Base-by-base conservation (phyloP, 2,113 vertebrate genomes). In the Sebastes fasciatus region DNA sequence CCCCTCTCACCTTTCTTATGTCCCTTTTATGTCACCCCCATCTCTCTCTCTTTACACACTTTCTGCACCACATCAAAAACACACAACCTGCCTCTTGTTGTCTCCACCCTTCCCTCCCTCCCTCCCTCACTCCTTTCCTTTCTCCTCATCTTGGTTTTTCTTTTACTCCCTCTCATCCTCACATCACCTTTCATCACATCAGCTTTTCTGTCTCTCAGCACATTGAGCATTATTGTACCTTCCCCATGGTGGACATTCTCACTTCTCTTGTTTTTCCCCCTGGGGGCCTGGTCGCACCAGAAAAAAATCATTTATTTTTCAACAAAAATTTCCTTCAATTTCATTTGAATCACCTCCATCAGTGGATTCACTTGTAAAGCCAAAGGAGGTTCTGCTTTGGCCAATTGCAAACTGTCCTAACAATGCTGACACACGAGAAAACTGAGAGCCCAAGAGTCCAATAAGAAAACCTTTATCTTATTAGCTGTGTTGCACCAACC, bases 181-280 rank as follows among this genome's bases (percentile, higher is more conserved):
- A 73, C 40, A 54, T 71, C 62, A 58, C 62, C 52, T 82, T 77
- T 83, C 57, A 83, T 76, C 70, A 66, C 74, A 77, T 80, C 80
- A 65, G 54, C n/a, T 66, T 76, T 63, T 80, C 42, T 43, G 54
- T 79, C 65, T 79, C 52, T 86, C 65, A 69, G 61, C 57, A 80
- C 79, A 80, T 54, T 68, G 46, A 58, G 70, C 69, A 73, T 75
- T 71, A 74, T 68, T 68, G 54, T 77, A 55, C 19, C 55, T 43
- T 46, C 14, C 62, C 73, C 69, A 58, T 64, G 14, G 66, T 74
- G 77, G 87, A 68, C 68, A 73, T 60, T 83, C 58, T 79, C 71
- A 58, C 6, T 82, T 58, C 19, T 70, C 48, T 77, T 67, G 57
- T 42, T 60, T 71, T 79, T 79, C 60, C 48, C 74, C 51, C 21